Base-by-base conservation (phyloP, 2,113 vertebrate species). In the Bos javanicus region DNA sequence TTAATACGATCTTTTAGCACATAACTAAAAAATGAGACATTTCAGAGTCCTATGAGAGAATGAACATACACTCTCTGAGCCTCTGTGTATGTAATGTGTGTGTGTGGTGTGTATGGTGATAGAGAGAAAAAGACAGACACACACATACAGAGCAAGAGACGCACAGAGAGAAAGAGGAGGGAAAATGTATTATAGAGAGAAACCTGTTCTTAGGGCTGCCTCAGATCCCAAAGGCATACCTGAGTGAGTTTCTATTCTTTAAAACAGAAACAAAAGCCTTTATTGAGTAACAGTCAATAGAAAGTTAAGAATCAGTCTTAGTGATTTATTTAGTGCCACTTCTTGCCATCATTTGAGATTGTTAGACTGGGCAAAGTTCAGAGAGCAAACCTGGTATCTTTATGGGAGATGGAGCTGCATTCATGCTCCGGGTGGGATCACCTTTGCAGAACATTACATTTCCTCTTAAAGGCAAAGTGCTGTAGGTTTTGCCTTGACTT, bases 191-290 rank as follows among this genome's bases (percentile, higher is more conserved):
- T 43, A 25, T 89, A 76, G 67, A 92, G 10, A 52, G 96, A 96
- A 90, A 84, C 8, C 10, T 83, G 9, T 56, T 33, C 13, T 88
- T 87, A 78, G 81, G 25, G 19, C 30, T 87, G 43, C 30, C 56
- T 92, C 52, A 87, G 80, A 92, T 80, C 28, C 56, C n/a, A 15
- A n/a, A 52, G 39, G 57, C 36, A 81, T 25, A 43, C 59, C 80
- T 96, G 43, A 74, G 36, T 94, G 28, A 84, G 56, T 96, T 96
- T 92, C 39, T 97, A 14, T 76, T 94, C 16, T 59, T 96, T 96
- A 56, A 60, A 88, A 88, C 46, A 28, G 93, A 94, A 97, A 67
- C 50, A 60, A 56, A 39, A 43, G 11, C 36, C 36, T 43, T 74
- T 74, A 74, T 25, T 43, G 36, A 74, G 36, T 39, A 43, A 25